Evolutionary conservation across 2,797 vertebrate species (phyloP), one percentile per base, ranked within the genome.

Genomic region (Siniperca obscura): DNA sequence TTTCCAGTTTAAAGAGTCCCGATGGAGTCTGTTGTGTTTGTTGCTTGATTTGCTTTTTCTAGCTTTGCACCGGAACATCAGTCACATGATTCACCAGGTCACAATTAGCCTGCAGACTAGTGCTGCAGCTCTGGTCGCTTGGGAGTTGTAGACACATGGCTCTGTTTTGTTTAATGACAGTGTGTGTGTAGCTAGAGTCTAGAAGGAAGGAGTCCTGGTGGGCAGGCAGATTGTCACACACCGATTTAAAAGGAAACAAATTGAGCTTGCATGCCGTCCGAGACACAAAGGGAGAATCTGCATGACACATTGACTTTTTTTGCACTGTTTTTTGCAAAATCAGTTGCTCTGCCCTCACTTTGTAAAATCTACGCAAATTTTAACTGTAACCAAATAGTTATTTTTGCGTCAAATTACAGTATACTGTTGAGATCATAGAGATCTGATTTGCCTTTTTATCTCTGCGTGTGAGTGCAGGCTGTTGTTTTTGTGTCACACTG

Each of bases 141-240:
- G 86, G 89, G 89, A 91, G 86, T 61, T 86, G 82, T 75, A 86
- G 85, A 93, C 91, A 93, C 91, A 93, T 93, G 88, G 93, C 89
- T 93, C 86, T 92, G 92, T 93, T 94, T 93, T 92, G 89, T 90
- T 91, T 93, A 94, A 93, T 94, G 91, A 93, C 91, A 86, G 78
- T 66, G 80, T 79, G 71, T 71, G 64, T 64, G 44, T 55, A 42
- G 81, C 78, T 66, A 30, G 74, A 75, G 78, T 84, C 70, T 82
- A 64, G 79, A 81, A 77, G 60, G 67, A 77, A 75, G 86, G 81
- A 86, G 87, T 75, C 76, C 87, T 84, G 84, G 69, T 87, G 82
- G 87, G 90, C 80, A 90, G 84, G 87, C 84, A 82, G 71, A 88
- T 89, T 67, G 80, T 94, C 87, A 81, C 85, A 85, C 70, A 76